Percentiles rank a stretch among this genome's conserved stretches.
Conservation (phyloP, 2,888 invertebrate species). For the Lithophane leautieri region DNA sequence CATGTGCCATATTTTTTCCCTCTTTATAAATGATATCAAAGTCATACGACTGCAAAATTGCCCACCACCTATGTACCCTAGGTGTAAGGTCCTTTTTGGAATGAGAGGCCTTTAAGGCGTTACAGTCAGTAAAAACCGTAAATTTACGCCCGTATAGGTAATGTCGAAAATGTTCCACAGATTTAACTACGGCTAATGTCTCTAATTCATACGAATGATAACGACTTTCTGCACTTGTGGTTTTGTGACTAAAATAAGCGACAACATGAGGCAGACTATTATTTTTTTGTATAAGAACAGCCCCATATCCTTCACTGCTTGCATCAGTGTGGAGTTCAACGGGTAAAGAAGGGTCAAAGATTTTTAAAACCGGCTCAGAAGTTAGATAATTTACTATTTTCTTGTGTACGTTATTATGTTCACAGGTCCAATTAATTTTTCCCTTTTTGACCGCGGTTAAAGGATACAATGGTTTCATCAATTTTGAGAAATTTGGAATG, state of each 20-base stretch:
- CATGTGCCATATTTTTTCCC: background rate
- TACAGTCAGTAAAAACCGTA: slow-evolving; percentile 4
- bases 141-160: background rate
- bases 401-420: background rate
- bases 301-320: too few relatives aligned
- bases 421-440: background rate
- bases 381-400: background rate
- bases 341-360: too few relatives aligned
- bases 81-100: background rate
- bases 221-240: slow-evolving; percentile 1
- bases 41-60: background rate
- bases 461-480: background rate
- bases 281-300: too few relatives aligned
- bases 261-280: background rate
- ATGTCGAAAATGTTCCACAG: background rate
- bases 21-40: too few relatives aligned
- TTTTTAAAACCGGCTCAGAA: background rate
- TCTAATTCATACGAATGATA: slow-evolving; percentile 1
- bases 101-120: background rate
- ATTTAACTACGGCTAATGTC: background rate
- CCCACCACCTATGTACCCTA: background rate
- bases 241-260: background rate
- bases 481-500: background rate
- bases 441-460: background rate
- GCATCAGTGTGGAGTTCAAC: too few relatives aligned